Evolutionary conservation across 2,797 vertebrate genomes (phyloP), one percentile per base, ranked within the genome.

Genomic region (Propithecus perrieri): DNA sequence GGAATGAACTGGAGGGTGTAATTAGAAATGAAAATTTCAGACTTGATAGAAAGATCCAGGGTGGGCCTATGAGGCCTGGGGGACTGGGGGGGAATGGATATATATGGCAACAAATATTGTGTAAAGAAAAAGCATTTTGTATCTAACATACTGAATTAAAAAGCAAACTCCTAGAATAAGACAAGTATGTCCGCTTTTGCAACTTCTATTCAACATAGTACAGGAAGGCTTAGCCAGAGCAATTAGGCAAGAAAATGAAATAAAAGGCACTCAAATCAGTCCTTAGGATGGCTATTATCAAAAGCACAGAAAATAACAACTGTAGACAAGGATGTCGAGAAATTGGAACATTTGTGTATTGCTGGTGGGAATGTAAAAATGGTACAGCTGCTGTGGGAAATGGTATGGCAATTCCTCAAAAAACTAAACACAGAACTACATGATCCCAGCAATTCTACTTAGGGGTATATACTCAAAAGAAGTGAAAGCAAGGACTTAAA

Each of bases 21-120:
- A 28, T 88, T 61, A 87, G 59, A 84, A 88, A 22, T 59, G 71
- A 87, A 91, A 55, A 83, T n/a, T 57, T 89, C n/a, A 88, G 48
- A 59, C 22, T 67, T 88, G 50, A 83, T 33, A n/a, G 46, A 75
- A 92, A 92, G 17, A 87, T n/a, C 43, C 48, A 81, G n/a, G 57
- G 59, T 59, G n/a, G 53, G 76, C 28, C 26, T 33, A 92, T 30
- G 9, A 69, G 59, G n/a, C 24, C 26, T 46, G 38, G 33, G 15
- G 50, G n/a, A 48, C 33, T 65, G 14, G n/a, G 65, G 30, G 55
- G 26, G 46, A 87, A 74, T 48, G 46, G 38, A 65, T 57, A 28
- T 22, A 78, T 46, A 76, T 57, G 57, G 30, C 67, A 94, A 81
- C 28, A 41, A 84, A 38, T 67, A 65, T 35, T 65, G 43, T 3